Evolutionary conservation across 1,140 invertebrate genomes (phyloP), one percentile per base, ranked within the genome.

Genomic region (Maniola jurtina): DNA sequence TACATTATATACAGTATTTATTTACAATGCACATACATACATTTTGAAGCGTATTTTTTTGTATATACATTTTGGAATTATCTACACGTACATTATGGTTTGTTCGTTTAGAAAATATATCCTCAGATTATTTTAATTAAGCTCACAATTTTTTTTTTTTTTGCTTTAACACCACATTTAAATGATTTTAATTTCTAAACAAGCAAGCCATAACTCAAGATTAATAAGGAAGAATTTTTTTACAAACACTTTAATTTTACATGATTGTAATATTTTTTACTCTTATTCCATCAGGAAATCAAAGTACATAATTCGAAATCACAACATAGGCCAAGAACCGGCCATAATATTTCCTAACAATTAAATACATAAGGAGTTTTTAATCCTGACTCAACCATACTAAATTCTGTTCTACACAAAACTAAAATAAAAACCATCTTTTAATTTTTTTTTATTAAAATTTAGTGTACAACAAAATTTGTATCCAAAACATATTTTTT

Each of bases 1-100:
- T 84, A 84, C 79, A 84, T 71, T 83, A 80, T 83, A 69, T 85
- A 83, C 81, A 83, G 25, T 79, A 80, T 35, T 55, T 84, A 75
- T 84, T 61, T 76, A 75, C 64, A 72, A 63, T 68, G 64, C 71
- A 74, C 62, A 52, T 55, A 84, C 73, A 81, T 64, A 80, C 73
- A 83, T 52, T 81, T 25, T 64, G 60, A 81, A 83, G 77, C 77
- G 54, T 55, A 10, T 16, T 67, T 70, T 64, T 50, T 42, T 61
- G 45, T 58, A 47, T 67, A 68, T 48, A 67, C 14, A 36, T 45
- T 45, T 69, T 79, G 75, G 75, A 61, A 73, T 54, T 54, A 10
- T 25, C 50, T 54, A 54, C 25, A 8, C 33, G 54, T 35, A 55
- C 54, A 0, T 55, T 15, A 33, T 52, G 15, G 25, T 25, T 10